These are phyloP conservation scores for Acholoe squamosa DNA, from an alignment of 2,888 invertebrate genomes.

Conservation along the genomic window DNA sequence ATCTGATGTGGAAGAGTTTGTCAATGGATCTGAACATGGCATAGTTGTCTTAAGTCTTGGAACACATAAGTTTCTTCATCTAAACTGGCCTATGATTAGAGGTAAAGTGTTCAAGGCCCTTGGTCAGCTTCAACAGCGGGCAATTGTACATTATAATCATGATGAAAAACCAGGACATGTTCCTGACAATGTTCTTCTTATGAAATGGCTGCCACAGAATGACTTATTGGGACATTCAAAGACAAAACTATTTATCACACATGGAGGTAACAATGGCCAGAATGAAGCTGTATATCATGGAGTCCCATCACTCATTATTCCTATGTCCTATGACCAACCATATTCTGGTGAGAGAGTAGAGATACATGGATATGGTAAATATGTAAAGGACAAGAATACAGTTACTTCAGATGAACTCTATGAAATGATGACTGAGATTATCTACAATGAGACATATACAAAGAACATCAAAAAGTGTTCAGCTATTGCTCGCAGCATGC, in stretches of 20 bases:
- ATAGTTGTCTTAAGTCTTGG: slow-evolving; percentile 18
- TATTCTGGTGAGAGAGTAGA: not conserved
- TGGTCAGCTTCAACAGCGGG: not conserved
- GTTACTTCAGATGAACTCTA: slow-evolving; percentile 41
- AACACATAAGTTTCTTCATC: not conserved
- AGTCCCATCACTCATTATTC: slow-evolving; percentile 8
- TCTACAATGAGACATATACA: slow-evolving; percentile 19
- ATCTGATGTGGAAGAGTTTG: not conserved
- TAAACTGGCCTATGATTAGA: not conserved
- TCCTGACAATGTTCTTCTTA: slow-evolving; percentile 21
- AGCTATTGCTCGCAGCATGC: slow-evolving; percentile 18
- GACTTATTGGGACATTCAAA: slow-evolving; percentile 35
- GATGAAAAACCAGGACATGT: not conserved
- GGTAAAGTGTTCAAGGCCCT: slow-evolving; percentile 26
- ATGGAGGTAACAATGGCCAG: slow-evolving; percentile 56
- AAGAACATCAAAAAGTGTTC: slow-evolving; percentile 36
- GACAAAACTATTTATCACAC: slow-evolving; percentile 13
- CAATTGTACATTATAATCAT: not conserved
- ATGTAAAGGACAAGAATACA: not conserved
- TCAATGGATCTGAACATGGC: slow-evolving; percentile 13
- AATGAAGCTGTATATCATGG: slow-evolving; percentile 48
- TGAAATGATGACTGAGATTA: slow-evolving; percentile 22
- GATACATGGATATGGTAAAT: slow-evolving; percentile 34
- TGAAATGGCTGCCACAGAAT: slow-evolving; percentile 50
- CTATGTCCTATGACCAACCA: not conserved